Evolutionary conservation across 2,797 vertebrate genomes (phyloP), one percentile per base, ranked within the genome.

Genomic region (Sarcoramphus papa): DNA sequence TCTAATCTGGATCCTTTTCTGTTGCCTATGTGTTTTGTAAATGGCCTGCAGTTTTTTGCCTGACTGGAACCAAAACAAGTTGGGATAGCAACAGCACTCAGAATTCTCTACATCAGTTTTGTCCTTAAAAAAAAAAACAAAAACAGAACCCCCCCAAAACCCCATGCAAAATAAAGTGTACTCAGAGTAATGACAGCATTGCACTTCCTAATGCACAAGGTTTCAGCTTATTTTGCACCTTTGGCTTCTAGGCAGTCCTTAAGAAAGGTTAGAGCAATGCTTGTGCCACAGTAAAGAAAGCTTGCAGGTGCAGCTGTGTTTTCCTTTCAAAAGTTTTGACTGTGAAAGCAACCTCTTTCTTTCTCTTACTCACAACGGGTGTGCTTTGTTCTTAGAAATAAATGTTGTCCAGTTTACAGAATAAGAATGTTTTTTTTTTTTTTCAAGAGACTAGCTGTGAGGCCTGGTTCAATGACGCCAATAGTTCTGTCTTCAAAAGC

Each of bases 271-370:
- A 40, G 19, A 13, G 37, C 13, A 25, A 53, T 47, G 23, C 47
- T 35, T 82, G 25, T 57, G 21, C 41, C 60, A 53, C 35, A 40
- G 18, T 63, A 48, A 48, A 72, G 83, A 73, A 85, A 69, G 20
- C 47, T 79, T 92, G 84, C 90, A 96, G 95, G 89, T 97, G 85
- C 94, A 95, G 94, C 81, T 94, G 90, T 96, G 78, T 95, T 95
- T 97, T 90, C 57, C 53, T 95, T 97, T 90, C 68, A 76, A 23
- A 82, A 40, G 4, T 70, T 85, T 87, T 53, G 24, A 73, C 84
- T 76, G 59, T 89, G 87, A 96, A 92, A 92, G 77, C 63, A 76
- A 72, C 50, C 37, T 41, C 31, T 81, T 95, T 62, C 62, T 92
- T 94, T 92, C 78, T 85, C 64, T 72, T 68, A 57, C 37, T 91